Percentiles rank a stretch among this genome's conserved stretches.
Conservation (phyloP, 30 jellyfish, hydroid and myxozoan species). For the Rhopilema esculentum region DNA sequence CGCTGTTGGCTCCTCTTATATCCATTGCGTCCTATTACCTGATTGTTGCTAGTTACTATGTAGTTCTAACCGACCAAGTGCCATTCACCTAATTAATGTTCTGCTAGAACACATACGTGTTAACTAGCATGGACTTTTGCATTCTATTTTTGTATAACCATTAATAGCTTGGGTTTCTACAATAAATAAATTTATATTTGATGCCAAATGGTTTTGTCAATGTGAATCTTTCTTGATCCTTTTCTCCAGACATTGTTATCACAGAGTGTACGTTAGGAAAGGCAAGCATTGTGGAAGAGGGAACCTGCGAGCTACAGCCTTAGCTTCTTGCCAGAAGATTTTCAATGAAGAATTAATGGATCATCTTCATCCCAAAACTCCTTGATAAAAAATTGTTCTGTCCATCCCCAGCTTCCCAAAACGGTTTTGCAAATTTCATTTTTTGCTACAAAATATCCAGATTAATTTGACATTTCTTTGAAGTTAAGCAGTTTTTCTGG, state of each 20-base stretch:
- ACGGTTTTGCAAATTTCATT: too few relatives aligned
- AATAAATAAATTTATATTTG: constrained; percentile 30
- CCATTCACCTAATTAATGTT: background rate
- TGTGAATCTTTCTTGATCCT: background rate
- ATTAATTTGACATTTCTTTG: too few relatives aligned
- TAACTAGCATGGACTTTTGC: constrained; percentile 19
- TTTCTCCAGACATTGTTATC: background rate
- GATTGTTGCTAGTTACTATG: background rate
- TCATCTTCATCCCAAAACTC: too few relatives aligned
- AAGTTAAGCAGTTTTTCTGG: too few relatives aligned
- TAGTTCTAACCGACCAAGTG: background rate
- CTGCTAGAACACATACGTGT: constrained; percentile 12
- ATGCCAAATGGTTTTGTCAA: background rate
- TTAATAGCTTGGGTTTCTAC: constrained; percentile 39
- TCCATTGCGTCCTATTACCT: background rate
- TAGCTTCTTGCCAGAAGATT: too few relatives aligned
- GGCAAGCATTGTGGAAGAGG: too few relatives aligned
- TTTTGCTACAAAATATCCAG: too few relatives aligned
- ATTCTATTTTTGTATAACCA: constrained; percentile 64
- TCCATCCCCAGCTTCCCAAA: too few relatives aligned
- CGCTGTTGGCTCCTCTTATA: background rate
- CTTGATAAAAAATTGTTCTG: too few relatives aligned
- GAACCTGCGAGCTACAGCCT: too few relatives aligned
- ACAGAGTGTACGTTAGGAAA: too few relatives aligned
- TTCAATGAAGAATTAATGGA: too few relatives aligned